phyloP scores from a whole-genome alignment of 2,113 vertebrate genomes.

The Paralichthys olivaceus region DNA sequence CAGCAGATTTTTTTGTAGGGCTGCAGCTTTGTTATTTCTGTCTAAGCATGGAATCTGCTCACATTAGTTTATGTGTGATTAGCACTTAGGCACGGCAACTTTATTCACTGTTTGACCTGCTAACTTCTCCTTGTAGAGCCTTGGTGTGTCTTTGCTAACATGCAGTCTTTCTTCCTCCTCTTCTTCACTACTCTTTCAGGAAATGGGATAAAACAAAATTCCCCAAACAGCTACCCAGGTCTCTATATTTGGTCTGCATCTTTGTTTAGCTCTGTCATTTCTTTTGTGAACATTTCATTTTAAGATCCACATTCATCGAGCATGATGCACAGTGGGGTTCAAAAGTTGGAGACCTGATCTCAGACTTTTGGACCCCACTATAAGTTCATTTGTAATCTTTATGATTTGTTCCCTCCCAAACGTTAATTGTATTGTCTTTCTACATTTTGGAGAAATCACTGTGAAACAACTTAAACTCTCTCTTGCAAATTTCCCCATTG shows the following conservation, averaged over 20 bases:
- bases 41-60: neutral
- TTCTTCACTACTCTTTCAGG: conserved; percentile 68
- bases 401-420: neutral
- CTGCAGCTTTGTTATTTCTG: conserved; percentile 6
- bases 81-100: conserved; percentile 1
- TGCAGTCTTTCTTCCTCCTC: conserved; percentile 50
- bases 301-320: neutral
- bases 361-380: neutral
- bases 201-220: conserved; percentile 76
- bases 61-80: conserved; percentile 5
- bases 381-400: conserved; percentile 19
- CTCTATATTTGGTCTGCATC: conserved; percentile 62
- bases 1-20: neutral
- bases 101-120: conserved; percentile 33
- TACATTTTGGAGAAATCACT: neutral
- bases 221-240: conserved; percentile 82
- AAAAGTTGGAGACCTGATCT: neutral
- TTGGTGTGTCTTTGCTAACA: conserved; percentile 53
- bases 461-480: conserved; percentile 4
- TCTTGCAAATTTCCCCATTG: neutral
- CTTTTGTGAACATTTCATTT: conserved; percentile 21
- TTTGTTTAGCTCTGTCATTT: conserved; percentile 17
- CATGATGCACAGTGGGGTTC: neutral
- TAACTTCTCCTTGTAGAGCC: conserved; percentile 6
- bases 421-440: neutral